These are phyloP conservation scores for Caenorhabditis sp. DNA, from an alignment of 2,888 invertebrate species.

Conservation along the genomic window DNA sequence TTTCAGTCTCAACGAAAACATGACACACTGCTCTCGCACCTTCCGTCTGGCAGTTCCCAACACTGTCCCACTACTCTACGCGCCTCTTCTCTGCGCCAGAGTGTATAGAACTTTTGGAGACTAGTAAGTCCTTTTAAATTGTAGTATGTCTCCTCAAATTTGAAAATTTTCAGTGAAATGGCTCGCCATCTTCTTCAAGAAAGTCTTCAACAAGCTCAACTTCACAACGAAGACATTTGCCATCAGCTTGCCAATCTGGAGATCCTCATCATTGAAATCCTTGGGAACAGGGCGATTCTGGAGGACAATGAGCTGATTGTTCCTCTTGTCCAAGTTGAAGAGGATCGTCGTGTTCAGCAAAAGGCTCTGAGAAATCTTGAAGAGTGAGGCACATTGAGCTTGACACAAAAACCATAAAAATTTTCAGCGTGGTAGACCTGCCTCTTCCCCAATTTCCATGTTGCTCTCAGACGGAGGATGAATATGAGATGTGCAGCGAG, in stretches of 20 bases:
- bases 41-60: constrained; percentile 50
- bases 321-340: neutral
- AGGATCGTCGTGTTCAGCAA: constrained; percentile 20
- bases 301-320: neutral
- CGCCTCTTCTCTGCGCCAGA: constrained; percentile 61
- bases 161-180: constrained; percentile 24
- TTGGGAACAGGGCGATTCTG: constrained; percentile 27
- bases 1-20: constrained; percentile 47
- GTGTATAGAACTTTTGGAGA: constrained; percentile 60
- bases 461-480: constrained; percentile 21
- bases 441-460: constrained; percentile 2
- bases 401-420: neutral
- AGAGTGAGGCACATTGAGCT: constrained; percentile 23
- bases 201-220: constrained; percentile 63
- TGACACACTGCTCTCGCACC: constrained; percentile 23
- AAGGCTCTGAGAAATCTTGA: constrained; percentile 26
- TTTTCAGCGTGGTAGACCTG: neutral
- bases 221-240: constrained; percentile 55
- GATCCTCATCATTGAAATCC: constrained; percentile 34
- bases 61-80: constrained; percentile 60
- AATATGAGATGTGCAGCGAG: constrained; percentile 27
- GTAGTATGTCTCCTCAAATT: no score
- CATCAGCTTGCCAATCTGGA: constrained; percentile 60
- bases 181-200: constrained; percentile 50
- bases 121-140: constrained; percentile 25